Percentiles rank a stretch among this genome's conserved stretches.
These are phyloP conservation scores for Syndactyla subalaris DNA, from an alignment of 2,797 vertebrate genomes.

Conservation along the genomic window DNA sequence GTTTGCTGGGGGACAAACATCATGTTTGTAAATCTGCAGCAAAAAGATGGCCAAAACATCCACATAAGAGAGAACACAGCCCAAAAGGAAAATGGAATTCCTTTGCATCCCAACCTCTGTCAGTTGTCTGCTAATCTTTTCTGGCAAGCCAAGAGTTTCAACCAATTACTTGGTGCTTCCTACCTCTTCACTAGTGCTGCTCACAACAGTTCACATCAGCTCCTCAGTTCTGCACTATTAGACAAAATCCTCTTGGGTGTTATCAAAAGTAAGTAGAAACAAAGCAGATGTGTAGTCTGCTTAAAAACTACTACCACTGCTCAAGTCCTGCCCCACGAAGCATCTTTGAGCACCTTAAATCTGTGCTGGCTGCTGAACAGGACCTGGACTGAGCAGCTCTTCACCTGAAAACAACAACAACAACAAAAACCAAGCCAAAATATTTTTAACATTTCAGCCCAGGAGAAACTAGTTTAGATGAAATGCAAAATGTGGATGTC, in stretches of 20 bases:
- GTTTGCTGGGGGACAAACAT: not conserved
- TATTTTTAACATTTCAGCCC: not conserved
- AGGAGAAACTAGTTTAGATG: not conserved
- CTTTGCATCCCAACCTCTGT: not conserved
- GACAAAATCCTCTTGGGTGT: not conserved
- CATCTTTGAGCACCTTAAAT: not conserved
- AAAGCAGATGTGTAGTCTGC: not conserved
- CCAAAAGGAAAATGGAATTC: not conserved
- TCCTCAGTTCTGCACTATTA: not conserved
- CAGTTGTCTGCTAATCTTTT: not conserved
- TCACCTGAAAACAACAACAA: not conserved
- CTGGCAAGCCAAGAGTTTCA: not conserved
- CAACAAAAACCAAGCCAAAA: not conserved
- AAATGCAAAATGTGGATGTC: not conserved
- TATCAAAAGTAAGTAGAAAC: not conserved
- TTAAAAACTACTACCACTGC: not conserved
- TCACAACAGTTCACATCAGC: not conserved
- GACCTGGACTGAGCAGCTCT: not conserved
- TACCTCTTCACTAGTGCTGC: not conserved
- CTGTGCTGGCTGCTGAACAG: not conserved
- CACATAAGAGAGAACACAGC: not conserved
- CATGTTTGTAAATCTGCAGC: not conserved
- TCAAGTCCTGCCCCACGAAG: not conserved
- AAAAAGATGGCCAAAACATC: not conserved
- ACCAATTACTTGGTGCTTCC: not conserved